Base-by-base conservation (phyloP, 2,888 invertebrate species). In the Ypsolopha sequella region DNA sequence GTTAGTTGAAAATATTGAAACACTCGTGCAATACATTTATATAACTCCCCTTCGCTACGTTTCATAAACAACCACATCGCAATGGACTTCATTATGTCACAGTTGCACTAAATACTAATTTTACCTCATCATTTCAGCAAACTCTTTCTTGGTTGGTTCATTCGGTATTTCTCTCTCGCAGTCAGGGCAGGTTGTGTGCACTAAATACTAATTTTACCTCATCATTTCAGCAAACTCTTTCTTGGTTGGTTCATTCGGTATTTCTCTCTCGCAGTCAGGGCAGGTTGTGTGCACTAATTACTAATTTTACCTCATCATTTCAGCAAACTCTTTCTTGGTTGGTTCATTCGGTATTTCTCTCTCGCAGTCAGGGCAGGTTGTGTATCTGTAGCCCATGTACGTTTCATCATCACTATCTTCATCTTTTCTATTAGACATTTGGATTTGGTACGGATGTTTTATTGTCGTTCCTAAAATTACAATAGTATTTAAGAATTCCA, bases 171-270 rank as follows among this genome's bases (percentile, higher is more conserved):
- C 82, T n/a, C 78, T 65, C 56, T 88, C 81, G 58, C 90, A 90
- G 53, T 88, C 88, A 0, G 89, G 89, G 51, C 90, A 90, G 0
- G 80, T 80, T n/a, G 84, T 76, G 59, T 24, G 38, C 38, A 38
- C 38, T 4, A 38, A 38, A n/a, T 24, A 45, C 11, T 11, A 24
- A 36, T 13, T 33, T 33, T n/a, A 81, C 86, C 80, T 78, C 68
- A 75, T 80, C 88, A 90, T 88, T 60, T 89, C 89, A 11, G 81
- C 73, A 35, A 87, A 78, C 60, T 90, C 90, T 52, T 88, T 88
- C 55, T 80, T 78, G 0, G 89, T 89, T 0, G 89, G 90, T 53
- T 89, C 88, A 45, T 86, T 85, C 0, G 88, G 87, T 56, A 90
- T 80, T 58, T 87, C 82, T n/a, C 78, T 65, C 56, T 88, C 81